Evolutionary conservation across 2,888 invertebrate species (phyloP).

Genomic region (Marronus borbonicus): DNA sequence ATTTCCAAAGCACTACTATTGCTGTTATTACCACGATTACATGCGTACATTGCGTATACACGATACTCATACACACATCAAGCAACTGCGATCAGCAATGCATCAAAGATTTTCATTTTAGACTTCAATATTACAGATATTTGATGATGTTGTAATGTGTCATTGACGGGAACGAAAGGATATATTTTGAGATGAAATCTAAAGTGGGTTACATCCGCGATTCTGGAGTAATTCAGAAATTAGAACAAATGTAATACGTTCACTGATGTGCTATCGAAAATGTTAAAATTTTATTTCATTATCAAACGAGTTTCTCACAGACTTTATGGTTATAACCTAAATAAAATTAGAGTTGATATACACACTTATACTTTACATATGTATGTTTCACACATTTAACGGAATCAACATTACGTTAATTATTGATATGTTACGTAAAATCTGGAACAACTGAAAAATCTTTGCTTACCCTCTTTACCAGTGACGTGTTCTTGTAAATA

Average conservation of each 20-base stretch:
- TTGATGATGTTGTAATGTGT: conserved; percentile 28
- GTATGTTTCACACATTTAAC: no score
- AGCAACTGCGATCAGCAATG: conserved; percentile 39
- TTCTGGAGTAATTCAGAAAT: conserved; percentile 32
- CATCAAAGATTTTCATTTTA: conserved; percentile 36
- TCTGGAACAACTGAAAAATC: no score
- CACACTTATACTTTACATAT: not conserved
- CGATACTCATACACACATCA: conserved; percentile 34
- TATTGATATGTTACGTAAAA: not conserved
- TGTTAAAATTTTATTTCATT: conserved; percentile 5
- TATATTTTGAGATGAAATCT: conserved; percentile 34
- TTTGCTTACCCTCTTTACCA: no score
- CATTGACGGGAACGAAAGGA: conserved; percentile 25
- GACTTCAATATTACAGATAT: conserved; percentile 38
- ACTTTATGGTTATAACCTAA: conserved; percentile 16
- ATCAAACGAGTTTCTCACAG: conserved; percentile 13
- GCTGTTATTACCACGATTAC: conserved; percentile 40
- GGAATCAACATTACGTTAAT: not conserved
- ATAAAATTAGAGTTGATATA: conserved; percentile 4
- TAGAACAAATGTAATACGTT: conserved; percentile 8
- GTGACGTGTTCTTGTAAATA: no score
- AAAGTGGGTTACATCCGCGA: conserved; percentile 36
- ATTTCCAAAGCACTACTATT: conserved; percentile 44
- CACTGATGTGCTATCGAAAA: conserved; percentile 2
- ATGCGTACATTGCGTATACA: conserved; percentile 42